These are phyloP conservation scores for Monopis laevigella DNA, from an alignment of 2,888 invertebrate species.

Conservation along the genomic window DNA sequence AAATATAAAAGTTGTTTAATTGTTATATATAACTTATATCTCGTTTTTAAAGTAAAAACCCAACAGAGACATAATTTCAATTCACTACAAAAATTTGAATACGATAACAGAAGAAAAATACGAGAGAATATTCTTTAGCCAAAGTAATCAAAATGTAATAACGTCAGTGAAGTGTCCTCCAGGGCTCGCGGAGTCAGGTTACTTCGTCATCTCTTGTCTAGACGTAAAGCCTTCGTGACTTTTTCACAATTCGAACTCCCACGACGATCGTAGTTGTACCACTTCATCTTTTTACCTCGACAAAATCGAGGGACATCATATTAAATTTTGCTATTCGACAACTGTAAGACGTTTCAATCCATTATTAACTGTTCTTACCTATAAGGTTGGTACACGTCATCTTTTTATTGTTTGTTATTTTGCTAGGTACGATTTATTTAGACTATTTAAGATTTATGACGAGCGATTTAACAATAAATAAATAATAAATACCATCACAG, in stretches of 20 bases:
- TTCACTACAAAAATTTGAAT: neutral
- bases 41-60: neutral
- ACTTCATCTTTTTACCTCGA: conserved; percentile 30
- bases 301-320: conserved; percentile 44
- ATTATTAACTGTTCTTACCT: conserved; percentile 27
- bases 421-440: no score
- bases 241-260: conserved; percentile 51
- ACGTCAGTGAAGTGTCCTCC: conserved; percentile 34
- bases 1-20: neutral
- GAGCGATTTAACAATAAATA: no score
- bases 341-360: conserved; percentile 46
- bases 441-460: no score
- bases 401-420: no score
- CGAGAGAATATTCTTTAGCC: no score
- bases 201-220: conserved; percentile 46
- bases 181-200: conserved; percentile 17
- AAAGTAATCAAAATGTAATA: conserved; percentile 52
- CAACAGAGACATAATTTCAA: neutral
- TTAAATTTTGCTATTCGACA: conserved; percentile 44
- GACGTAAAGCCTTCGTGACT: conserved; percentile 57
- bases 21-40: neutral
- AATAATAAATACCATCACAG: no score
- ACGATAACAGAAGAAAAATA: no score
- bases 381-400: conserved; percentile 3
- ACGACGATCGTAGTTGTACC: conserved; percentile 41